Conservation (phyloP, 2,113 vertebrate genomes). For the Ictalurus furcatus region DNA sequence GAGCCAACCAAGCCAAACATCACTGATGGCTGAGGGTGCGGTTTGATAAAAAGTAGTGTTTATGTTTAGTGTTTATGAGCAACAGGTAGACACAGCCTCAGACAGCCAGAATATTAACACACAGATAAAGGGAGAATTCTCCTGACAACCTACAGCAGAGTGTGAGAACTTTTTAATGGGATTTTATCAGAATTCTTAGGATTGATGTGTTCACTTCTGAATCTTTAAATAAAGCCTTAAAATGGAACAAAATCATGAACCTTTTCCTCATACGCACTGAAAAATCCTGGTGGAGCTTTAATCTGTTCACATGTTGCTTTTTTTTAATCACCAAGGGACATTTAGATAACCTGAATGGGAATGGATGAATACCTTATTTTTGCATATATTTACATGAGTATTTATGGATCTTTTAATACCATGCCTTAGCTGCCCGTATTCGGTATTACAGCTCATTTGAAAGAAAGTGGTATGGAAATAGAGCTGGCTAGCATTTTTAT, state of each 20-base stretch:
- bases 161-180: background rate
- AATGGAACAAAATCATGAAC: slow-evolving; percentile 5
- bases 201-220: background rate
- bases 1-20: background rate
- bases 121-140: background rate
- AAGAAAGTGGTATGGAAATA: background rate
- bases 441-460: background rate
- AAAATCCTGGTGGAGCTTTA: background rate
- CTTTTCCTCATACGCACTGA: background rate
- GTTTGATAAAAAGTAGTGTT: background rate
- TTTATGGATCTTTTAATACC: background rate
- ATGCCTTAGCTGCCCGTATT: background rate
- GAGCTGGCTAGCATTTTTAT: background rate
- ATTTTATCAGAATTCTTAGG: background rate
- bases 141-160: background rate
- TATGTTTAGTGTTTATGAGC: background rate
- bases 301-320: slow-evolving; percentile 8
- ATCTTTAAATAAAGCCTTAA: slow-evolving; percentile 1
- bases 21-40: background rate
- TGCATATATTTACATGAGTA: background rate
- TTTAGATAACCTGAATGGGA: background rate
- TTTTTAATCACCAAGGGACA: background rate
- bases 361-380: background rate
- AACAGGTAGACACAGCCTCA: background rate
- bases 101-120: background rate